phyloP scores from a whole-genome alignment of 2,797 vertebrate genomes.

The Mormyrus hasselquistii region DNA sequence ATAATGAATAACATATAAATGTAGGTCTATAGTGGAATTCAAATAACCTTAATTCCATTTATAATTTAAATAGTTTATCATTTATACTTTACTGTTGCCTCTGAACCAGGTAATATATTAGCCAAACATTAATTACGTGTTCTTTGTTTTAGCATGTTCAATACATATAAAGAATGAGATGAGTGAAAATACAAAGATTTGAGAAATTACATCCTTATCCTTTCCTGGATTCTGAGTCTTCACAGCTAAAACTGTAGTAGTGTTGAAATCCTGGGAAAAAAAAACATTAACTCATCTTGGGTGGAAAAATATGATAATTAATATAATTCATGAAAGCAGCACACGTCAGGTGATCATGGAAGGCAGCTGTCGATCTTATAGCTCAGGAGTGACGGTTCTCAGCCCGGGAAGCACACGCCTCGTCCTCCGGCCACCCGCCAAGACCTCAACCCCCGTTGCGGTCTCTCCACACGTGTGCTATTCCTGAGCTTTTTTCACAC shows the following conservation, averaged over 20 bases:
- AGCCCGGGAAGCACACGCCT: neutral
- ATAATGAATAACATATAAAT: neutral
- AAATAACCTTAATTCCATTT: neutral
- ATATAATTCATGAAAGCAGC: neutral
- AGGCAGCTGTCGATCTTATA: neutral
- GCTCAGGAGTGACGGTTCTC: neutral
- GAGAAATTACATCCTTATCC: neutral
- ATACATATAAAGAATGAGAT: neutral
- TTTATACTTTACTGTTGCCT: neutral
- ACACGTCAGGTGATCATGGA: neutral
- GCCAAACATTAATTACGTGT: neutral
- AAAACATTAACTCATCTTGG: neutral
- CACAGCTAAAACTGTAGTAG: neutral
- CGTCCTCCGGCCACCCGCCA: too few species aligned
- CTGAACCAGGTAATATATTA: neutral
- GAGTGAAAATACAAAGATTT: neutral
- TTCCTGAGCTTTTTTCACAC: neutral
- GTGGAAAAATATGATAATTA: neutral
- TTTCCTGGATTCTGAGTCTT: neutral
- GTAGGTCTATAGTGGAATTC: neutral
- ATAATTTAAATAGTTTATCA: neutral
- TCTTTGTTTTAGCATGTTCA: neutral
- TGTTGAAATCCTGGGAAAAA: neutral
- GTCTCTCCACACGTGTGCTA: neutral
- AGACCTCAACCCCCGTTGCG: neutral